phyloP scores from a whole-genome alignment of 92 coral and sea anemone genomes.

The Pocillopora grandis region DNA sequence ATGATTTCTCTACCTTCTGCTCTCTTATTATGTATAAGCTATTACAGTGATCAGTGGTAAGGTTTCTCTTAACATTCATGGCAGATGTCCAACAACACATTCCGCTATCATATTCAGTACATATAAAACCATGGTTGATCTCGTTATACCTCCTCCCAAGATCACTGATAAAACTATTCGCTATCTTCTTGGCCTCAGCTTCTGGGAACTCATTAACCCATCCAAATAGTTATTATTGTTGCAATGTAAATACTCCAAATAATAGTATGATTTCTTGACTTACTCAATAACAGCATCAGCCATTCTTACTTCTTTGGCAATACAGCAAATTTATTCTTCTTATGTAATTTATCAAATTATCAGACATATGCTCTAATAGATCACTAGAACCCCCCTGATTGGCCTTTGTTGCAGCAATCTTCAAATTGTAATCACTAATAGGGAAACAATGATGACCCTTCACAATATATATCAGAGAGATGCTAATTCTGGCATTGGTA shows the following conservation, averaged over 20 bases:
- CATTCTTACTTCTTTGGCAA: too few species aligned
- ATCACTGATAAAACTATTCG: constrained; percentile 32
- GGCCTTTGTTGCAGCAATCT: too few species aligned
- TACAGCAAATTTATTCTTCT: constrained; percentile 35
- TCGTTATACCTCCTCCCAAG: constrained; percentile 33
- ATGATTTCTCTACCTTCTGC: constrained; percentile 15
- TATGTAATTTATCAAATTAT: too few species aligned
- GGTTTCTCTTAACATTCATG: neutral
- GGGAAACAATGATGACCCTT: too few species aligned
- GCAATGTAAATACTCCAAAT: too few species aligned
- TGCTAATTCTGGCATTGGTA: too few species aligned
- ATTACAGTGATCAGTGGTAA: constrained; percentile 17
- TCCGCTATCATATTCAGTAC: constrained; percentile 37
- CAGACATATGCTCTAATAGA: too few species aligned
- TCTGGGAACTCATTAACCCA: constrained; percentile 15
- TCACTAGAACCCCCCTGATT: too few species aligned
- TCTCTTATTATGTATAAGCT: neutral
- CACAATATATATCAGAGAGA: too few species aligned
- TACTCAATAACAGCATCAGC: neutral
- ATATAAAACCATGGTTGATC: constrained; percentile 31
- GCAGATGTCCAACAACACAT: constrained; percentile 29
- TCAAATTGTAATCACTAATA: too few species aligned
- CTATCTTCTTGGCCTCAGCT: constrained; percentile 28
- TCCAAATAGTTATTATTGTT: too few species aligned
- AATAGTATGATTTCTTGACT: neutral